These are phyloP conservation scores for Aspidoscelis tigris DNA, from an alignment of 2,113 vertebrate genomes.

Conservation along the genomic window DNA sequence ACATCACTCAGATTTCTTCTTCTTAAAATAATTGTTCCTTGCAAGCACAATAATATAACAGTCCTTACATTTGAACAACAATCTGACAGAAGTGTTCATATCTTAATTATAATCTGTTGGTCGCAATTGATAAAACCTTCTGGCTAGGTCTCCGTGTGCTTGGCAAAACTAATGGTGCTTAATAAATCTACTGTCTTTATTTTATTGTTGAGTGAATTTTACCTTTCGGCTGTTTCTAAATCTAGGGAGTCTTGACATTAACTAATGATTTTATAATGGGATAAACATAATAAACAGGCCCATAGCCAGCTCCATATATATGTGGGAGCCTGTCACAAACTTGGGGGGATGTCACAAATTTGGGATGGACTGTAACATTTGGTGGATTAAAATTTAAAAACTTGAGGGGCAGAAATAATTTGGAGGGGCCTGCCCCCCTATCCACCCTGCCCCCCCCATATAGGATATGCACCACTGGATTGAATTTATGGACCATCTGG, in stretches of 20 bases:
- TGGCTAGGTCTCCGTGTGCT: constrained; percentile 54
- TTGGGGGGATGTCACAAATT: no score
- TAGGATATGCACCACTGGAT: no score
- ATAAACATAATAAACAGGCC: neutral
- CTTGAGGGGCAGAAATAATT: no score
- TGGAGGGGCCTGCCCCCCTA: no score
- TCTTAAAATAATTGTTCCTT: constrained; percentile 65
- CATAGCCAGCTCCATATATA: no score
- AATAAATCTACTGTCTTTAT: constrained; percentile 53
- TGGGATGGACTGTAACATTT: no score
- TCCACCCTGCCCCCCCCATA: no score
- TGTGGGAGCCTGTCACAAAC: no score
- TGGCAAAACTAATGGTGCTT: constrained; percentile 66
- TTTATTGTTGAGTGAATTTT: constrained; percentile 53
- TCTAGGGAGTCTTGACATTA: constrained; percentile 29
- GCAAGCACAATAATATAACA: constrained; percentile 72
- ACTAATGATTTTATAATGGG: no score
- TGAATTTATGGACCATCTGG: no score
- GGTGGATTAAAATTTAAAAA: no score
- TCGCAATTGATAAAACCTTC: constrained; percentile 62
- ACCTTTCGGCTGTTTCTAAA: constrained; percentile 48
- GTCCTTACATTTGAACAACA: constrained; percentile 75
- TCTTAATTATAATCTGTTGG: constrained; percentile 70
- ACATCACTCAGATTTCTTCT: constrained; percentile 4
- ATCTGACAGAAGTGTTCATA: constrained; percentile 73